Base-by-base conservation (phyloP, 2,888 invertebrate genomes). In the Torymus auratus region DNA sequence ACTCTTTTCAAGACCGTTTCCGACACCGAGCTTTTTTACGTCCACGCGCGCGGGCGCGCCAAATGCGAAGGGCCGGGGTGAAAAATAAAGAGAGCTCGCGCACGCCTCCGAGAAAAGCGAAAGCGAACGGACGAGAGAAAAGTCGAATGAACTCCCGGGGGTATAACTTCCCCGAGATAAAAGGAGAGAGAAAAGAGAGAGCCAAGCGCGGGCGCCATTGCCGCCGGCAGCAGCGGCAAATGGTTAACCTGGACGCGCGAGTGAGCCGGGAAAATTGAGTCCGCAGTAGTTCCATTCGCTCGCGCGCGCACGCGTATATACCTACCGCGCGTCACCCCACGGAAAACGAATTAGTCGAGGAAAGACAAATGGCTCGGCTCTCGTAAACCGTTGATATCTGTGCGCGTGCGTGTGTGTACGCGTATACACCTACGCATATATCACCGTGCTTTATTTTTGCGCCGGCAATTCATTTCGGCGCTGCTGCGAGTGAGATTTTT, bases 231-330 rank as follows among this genome's bases (percentile, higher is more conserved):
- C 60, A 76, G 79, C 78, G 71, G 83, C 84, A 84, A 83, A 83
- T 84, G 83, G 83, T 82, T 82, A 81, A 80, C 68, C 71, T 41
- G 81, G 67, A 55, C 65, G 20, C 23, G 80, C 74, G 64, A 55
- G 56, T 64, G 80, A 80, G 79, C 70, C 67, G 80, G 80, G 83
- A 83, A 83, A 85, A 84, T 82, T 82, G 82, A 79, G 80, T 84
- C 77, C 76, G 70, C 53, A 56, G 64, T 60, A 28, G 76, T 68
- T 73, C n/a, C 53, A 62, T 56, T 68, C 56, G 61, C 58, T n/a
- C 58, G 7, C 70, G 14, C 15, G 41, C 64, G 13, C 50, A 3
- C 50, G 53, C n/a, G n/a, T n/a, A n/a, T n/a, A n/a, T n/a, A 12
- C 12, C 28, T 28, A 14, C 28, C 41, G 28, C 55, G 15, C 74